Conservation (phyloP, 2,888 invertebrate genomes). For the Sabatieria punctata region DNA sequence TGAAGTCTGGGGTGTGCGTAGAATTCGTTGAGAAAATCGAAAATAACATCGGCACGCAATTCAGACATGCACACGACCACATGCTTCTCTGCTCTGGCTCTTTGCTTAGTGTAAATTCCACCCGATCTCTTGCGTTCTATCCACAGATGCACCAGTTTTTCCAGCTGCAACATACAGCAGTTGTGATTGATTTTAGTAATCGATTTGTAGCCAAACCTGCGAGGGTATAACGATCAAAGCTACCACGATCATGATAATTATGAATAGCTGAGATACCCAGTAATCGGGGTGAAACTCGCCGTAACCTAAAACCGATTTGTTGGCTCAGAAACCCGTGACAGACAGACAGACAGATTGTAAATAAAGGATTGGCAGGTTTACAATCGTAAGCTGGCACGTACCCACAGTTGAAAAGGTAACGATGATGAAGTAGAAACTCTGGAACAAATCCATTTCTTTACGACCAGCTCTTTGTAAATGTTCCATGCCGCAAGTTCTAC, state of each 20-base stretch:
- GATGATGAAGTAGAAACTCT: slow-evolving; percentile 90
- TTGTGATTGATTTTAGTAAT: neutral
- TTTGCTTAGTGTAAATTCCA: slow-evolving; percentile 66
- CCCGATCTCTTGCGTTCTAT: slow-evolving; percentile 94
- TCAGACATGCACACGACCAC: slow-evolving; percentile 76
- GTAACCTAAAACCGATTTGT: slow-evolving; percentile 39
- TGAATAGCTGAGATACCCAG: slow-evolving; percentile 92
- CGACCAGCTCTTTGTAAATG: slow-evolving; percentile 87
- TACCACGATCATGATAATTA: slow-evolving; percentile 94
- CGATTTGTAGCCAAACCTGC: slow-evolving; percentile 58
- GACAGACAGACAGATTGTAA: too few relatives aligned
- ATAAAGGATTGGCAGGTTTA: too few relatives aligned
- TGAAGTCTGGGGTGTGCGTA: slow-evolving; percentile 83
- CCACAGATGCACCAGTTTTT: slow-evolving; percentile 93
- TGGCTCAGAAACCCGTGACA: too few relatives aligned
- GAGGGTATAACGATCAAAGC: slow-evolving; percentile 88
- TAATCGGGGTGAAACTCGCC: slow-evolving; percentile 94
- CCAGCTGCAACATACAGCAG: slow-evolving; percentile 51
- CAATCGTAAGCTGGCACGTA: too few relatives aligned
- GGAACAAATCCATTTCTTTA: slow-evolving; percentile 78
- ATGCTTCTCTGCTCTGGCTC: slow-evolving; percentile 90
- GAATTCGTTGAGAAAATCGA: slow-evolving; percentile 97
- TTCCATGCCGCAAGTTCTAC: slow-evolving; percentile 89
- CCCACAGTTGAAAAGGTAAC: slow-evolving; percentile 97
- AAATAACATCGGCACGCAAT: slow-evolving; percentile 84